These are phyloP conservation scores for Laticauda laticaudata DNA, from an alignment of 2,113 vertebrate genomes.

Conservation along the genomic window DNA sequence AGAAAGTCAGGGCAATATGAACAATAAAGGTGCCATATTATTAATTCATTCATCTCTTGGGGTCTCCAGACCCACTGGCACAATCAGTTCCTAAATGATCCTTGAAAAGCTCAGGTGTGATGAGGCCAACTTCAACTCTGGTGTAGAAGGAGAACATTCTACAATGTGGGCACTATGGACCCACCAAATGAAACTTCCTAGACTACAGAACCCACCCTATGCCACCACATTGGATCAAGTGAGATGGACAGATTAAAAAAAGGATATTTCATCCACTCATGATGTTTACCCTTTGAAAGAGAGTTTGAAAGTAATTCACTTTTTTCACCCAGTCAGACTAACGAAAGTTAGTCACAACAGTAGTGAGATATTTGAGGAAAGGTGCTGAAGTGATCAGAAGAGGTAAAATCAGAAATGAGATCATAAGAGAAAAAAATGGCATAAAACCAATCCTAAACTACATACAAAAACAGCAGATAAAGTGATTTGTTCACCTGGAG, in stretches of 20 bases:
- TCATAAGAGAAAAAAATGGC: neutral
- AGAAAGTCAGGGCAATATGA: neutral
- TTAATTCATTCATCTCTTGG: neutral
- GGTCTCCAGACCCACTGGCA: neutral
- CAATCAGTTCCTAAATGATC: neutral
- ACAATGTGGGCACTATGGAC: no score
- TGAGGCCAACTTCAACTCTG: no score
- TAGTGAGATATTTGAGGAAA: neutral
- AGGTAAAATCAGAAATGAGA: no score
- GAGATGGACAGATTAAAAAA: neutral
- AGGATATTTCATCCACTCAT: neutral
- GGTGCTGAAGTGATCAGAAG: neutral
- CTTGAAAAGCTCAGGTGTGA: no score
- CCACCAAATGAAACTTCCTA: no score
- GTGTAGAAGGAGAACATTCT: no score
- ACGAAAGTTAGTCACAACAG: neutral
- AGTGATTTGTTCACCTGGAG: neutral
- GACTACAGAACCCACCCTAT: no score
- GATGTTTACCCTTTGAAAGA: neutral
- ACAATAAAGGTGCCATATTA: neutral
- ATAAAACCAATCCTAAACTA: neutral
- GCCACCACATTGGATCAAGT: no score
- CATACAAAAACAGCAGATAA: neutral
- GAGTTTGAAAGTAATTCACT: neutral
- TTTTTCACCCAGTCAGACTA: neutral